phyloP scores from a whole-genome alignment of 2,113 vertebrate genomes.

The Paratilapia polleni region DNA sequence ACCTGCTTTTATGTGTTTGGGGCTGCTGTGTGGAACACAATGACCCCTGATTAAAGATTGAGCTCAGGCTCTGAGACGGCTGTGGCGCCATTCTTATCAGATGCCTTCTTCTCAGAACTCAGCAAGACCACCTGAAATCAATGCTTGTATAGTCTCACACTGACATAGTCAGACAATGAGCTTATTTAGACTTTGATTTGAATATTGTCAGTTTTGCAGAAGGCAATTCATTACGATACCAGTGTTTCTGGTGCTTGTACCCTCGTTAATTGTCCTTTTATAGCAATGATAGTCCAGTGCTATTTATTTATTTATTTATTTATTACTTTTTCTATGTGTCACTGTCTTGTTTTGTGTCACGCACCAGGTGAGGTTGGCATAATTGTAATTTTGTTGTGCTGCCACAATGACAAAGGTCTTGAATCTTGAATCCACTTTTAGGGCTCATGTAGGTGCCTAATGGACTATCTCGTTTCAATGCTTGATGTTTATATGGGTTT shows the following conservation, averaged over 20 bases:
- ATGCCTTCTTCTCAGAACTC: conserved; percentile 63
- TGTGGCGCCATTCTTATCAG: conserved; percentile 78
- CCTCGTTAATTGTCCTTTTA: not conserved
- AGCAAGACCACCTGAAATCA: conserved; percentile 64
- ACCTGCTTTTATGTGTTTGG: conserved; percentile 76
- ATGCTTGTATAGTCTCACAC: conserved; percentile 17
- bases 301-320: not conserved
- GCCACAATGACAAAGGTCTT: not conserved
- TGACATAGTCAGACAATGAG: not conserved
- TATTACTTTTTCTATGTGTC: no score
- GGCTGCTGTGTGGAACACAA: conserved; percentile 74
- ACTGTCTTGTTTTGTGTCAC: not conserved
- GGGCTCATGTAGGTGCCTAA: not conserved
- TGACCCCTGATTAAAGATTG: conserved; percentile 79
- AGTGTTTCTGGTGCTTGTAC: not conserved
- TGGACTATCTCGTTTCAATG: not conserved
- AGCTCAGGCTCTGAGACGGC: conserved; percentile 62
- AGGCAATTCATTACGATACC: not conserved
- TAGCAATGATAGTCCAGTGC: no score
- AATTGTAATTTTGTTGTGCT: conserved; percentile 2
- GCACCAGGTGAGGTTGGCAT: not conserved
- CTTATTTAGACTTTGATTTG: conserved; percentile 19
- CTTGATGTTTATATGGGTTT: not conserved
- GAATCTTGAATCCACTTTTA: not conserved
- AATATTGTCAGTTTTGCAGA: conserved; percentile 8